Conservation (phyloP, 2,113 vertebrate genomes). For the Phalacrocorax carbo region DNA sequence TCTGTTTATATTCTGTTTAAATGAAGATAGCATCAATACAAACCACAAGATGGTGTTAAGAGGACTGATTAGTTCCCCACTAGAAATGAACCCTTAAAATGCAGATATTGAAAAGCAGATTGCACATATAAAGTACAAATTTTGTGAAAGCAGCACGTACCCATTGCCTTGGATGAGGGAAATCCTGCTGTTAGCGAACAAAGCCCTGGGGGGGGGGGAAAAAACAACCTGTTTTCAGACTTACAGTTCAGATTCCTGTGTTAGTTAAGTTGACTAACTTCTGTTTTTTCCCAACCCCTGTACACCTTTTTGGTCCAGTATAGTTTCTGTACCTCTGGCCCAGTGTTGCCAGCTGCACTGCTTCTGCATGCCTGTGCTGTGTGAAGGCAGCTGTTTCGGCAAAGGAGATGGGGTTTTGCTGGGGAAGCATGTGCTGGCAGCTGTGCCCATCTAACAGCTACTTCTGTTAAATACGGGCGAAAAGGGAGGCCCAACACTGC, state of each 20-base stretch:
- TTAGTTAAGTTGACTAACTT: background rate
- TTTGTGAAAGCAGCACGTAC: conserved; percentile 23
- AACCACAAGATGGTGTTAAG: no score
- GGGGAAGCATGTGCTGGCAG: background rate
- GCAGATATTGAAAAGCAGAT: background rate
- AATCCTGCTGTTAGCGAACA: background rate
- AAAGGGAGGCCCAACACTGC: background rate
- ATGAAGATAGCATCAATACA: background rate
- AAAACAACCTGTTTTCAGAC: background rate
- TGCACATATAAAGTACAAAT: background rate
- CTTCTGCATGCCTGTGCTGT: fast-evolving
- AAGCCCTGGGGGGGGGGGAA: background rate
- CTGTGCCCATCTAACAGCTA: background rate
- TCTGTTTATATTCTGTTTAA: background rate
- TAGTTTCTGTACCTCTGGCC: background rate
- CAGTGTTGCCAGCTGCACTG: fast-evolving
- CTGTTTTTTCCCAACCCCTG: background rate
- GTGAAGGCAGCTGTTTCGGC: background rate
- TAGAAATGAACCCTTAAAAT: background rate
- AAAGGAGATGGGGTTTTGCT: background rate
- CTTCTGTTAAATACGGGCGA: background rate
- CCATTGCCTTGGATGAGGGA: conserved; percentile 15
- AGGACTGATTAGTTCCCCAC: background rate
- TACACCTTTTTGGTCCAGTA: background rate
- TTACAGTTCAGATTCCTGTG: background rate